A percentile compares a stretch with the other conserved stretches of the same genome.
Conservation (phyloP, 2,888 invertebrate species). For the Parnassius apollo region DNA sequence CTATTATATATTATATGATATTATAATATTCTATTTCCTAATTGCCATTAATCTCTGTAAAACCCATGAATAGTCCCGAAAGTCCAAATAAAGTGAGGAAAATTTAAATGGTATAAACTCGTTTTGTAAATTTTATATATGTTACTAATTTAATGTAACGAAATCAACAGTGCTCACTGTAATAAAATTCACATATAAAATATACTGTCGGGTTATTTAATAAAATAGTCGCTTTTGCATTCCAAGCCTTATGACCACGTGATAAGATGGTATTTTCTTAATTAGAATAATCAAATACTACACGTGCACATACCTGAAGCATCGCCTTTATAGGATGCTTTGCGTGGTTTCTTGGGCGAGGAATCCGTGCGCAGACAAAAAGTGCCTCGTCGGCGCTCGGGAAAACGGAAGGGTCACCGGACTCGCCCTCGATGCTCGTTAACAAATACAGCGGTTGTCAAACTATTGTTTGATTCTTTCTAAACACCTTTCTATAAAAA, state of each 20-base stretch:
- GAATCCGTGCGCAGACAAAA: conserved; percentile 74
- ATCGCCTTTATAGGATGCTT: conserved; percentile 50
- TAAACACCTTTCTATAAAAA: no score
- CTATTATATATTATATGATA: no score
- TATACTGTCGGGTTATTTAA: neutral
- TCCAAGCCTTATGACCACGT: neutral
- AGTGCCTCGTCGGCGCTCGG: conserved; percentile 52
- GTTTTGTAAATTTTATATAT: neutral
- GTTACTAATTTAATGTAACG: neutral
- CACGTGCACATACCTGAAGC: conserved; percentile 33
- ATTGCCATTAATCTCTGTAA: no score
- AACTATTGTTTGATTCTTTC: conserved; percentile 33
- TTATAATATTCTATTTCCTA: no score
- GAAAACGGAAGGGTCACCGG: conserved; percentile 69
- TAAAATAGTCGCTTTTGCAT: neutral
- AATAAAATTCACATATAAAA: neutral
- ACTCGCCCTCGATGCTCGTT: conserved; percentile 59
- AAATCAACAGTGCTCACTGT: neutral
- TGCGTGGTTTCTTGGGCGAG: conserved; percentile 55
- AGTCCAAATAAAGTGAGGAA: no score
- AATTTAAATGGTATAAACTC: no score
- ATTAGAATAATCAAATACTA: neutral
- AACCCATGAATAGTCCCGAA: no score
- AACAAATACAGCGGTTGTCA: conserved; percentile 46
- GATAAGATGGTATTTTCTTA: conserved; percentile 10